These are phyloP conservation scores for mouse (Mus musculus) DNA, from an alignment of 2,113 vertebrate genomes.

Conservation along the genomic window GRCm39 chr17:83348501-83349000, in stretches of 20 bases:
- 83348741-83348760: neutral
- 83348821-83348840: neutral
- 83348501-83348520: neutral
- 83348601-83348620: neutral
- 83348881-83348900: too few relatives aligned
- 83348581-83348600: neutral
- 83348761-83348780: neutral
- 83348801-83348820: neutral
- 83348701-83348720: neutral
- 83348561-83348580: neutral
- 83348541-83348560: neutral
- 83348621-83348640: neutral
- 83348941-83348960: too few relatives aligned
- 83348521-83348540: neutral
- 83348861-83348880: too few relatives aligned
- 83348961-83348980: too few relatives aligned
- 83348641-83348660: neutral
- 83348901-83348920: too few relatives aligned
- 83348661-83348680: neutral
- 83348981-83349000: fast-evolving
- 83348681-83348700: neutral
- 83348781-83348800: neutral
- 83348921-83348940: too few relatives aligned
- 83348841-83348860: too few relatives aligned
- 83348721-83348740: neutral